Percentiles rank a stretch among this genome's conserved stretches.
phyloP scores from a whole-genome alignment of 1,140 invertebrate species.

The Monomorium pharaonis region DNA sequence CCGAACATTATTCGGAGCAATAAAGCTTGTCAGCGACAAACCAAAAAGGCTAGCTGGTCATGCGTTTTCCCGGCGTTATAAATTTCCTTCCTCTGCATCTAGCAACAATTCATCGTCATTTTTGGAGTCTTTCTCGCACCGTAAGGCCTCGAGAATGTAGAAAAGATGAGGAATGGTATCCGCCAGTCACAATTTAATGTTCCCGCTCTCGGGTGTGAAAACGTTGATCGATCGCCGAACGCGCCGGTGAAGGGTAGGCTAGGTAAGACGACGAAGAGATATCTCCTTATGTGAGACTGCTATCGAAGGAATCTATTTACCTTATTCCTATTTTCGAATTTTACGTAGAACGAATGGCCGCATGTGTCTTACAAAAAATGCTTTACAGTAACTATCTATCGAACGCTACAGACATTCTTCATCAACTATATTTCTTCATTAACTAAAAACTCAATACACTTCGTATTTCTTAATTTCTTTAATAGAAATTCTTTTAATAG shows the following conservation, averaged over 20 bases:
- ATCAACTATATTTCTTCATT: background rate
- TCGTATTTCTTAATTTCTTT: background rate
- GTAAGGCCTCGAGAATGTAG: conserved; percentile 53
- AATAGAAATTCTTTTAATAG: background rate
- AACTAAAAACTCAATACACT: background rate
- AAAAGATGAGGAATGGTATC: conserved; percentile 60
- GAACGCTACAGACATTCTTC: background rate
- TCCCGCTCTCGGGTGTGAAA: conserved; percentile 46
- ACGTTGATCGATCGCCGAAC: conserved; percentile 59
- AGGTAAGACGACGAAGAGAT: conserved; percentile 28
- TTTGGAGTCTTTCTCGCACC: conserved; percentile 43
- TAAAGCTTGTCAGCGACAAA: conserved; percentile 52
- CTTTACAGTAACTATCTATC: background rate
- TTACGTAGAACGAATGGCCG: background rate
- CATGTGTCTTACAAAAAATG: background rate
- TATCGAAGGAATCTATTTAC: conserved; percentile 14
- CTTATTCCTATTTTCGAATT: conserved; percentile 3
- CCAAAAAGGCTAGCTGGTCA: conserved; percentile 22
- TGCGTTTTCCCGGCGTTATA: conserved; percentile 39
- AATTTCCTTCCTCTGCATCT: conserved; percentile 56
- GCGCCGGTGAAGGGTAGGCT: background rate
- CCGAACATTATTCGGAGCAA: conserved; percentile 12
- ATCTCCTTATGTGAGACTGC: conserved; percentile 35
- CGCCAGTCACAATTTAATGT: conserved; percentile 58
- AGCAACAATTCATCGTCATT: conserved; percentile 59